phyloP scores from a whole-genome alignment of 2,888 invertebrate species.

The Drosophila siamana region DNA sequence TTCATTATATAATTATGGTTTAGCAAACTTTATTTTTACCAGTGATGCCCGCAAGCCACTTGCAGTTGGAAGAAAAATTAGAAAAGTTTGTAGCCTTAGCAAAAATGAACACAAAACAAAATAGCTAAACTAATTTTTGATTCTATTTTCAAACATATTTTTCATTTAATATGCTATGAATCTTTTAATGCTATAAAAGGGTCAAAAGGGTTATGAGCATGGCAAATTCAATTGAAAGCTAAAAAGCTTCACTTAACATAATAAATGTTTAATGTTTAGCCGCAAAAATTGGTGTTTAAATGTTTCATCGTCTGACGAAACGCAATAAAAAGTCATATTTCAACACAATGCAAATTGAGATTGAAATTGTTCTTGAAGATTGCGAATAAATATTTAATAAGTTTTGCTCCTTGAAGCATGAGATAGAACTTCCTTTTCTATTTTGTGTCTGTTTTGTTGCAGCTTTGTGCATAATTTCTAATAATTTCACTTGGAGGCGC shows the following conservation, averaged over 20 bases:
- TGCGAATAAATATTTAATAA: conserved; percentile 44
- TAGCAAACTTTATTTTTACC: too few relatives aligned
- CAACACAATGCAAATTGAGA: conserved; percentile 16
- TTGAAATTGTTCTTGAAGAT: conserved; percentile 32
- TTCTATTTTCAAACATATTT: background rate
- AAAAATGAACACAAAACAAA: background rate
- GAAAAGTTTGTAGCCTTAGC: background rate
- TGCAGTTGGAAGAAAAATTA: background rate
- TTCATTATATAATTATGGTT: too few relatives aligned
- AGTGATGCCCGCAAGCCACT: too few relatives aligned
- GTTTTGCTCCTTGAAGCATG: conserved; percentile 12
- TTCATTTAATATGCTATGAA: background rate
- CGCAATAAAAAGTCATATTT: background rate
- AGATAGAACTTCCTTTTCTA: conserved; percentile 15
- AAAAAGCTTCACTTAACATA: background rate
- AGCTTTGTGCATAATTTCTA: conserved; percentile 58
- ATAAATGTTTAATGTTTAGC: background rate
- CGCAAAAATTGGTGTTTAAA: background rate
- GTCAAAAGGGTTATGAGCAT: background rate
- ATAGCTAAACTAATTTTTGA: background rate
- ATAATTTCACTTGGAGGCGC: conserved; percentile 46
- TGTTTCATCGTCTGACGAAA: background rate
- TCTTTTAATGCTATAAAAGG: background rate
- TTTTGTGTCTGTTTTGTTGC: conserved; percentile 31
- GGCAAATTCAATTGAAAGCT: background rate